phyloP scores from a whole-genome alignment of 2,113 vertebrate species.

The Cololabis saira region DNA sequence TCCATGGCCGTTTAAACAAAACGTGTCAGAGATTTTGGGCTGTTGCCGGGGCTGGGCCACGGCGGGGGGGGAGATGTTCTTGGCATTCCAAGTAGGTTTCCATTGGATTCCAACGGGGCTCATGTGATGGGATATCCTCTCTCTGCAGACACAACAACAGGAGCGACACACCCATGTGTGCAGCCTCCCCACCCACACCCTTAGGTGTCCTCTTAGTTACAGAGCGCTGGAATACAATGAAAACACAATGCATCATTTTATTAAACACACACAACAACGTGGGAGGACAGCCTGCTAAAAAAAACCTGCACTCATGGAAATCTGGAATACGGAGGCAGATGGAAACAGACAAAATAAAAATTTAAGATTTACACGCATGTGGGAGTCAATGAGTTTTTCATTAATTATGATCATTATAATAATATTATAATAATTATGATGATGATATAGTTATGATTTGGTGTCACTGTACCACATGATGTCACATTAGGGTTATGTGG shows the following conservation, averaged over 20 bases:
- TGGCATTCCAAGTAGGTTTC: conserved; percentile 50
- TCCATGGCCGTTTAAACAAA: conserved; percentile 43
- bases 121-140: conserved; percentile 12
- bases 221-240: conserved; percentile 31
- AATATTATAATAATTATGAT: no score
- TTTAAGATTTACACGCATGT: background rate
- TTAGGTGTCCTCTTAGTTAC: conserved; percentile 47
- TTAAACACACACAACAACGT: conserved; percentile 24
- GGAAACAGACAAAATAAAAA: background rate
- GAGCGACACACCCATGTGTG: conserved; percentile 38
- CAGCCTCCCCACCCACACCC: conserved; percentile 52
- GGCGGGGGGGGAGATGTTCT: conserved; percentile 38
- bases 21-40: conserved; percentile 3
- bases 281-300: background rate
- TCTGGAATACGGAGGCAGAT: background rate
- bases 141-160: conserved; percentile 72
- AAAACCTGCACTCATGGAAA: background rate
- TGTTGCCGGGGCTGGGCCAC: conserved; percentile 2
- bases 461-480: background rate
- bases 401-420: no score
- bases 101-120: conserved; percentile 37
- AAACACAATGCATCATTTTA: conserved; percentile 37
- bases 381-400: no score
- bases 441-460: no score
- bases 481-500: background rate